Conservation (phyloP, 2,797 vertebrate species). For the Eulemur albifrons region DNA sequence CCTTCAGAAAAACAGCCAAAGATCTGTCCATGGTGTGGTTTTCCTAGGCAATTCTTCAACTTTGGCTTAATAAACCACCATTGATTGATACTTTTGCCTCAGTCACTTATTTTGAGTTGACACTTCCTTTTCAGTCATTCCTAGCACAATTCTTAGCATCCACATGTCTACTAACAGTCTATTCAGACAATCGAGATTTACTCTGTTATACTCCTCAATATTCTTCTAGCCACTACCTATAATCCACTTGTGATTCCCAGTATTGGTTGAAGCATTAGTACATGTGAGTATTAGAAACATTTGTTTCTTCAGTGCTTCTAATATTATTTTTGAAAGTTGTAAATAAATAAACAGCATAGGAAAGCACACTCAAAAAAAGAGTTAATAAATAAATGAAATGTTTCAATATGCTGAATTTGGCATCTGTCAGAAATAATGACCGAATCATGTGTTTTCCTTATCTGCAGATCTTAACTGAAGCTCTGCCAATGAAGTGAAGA, state of each 20-base stretch:
- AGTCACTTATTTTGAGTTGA: too few relatives aligned
- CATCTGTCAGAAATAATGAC: not conserved
- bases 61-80: too few relatives aligned
- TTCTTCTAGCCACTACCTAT: not conserved
- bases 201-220: not conserved
- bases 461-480: not conserved
- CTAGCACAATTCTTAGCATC: not conserved
- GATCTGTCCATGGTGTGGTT: too few relatives aligned
- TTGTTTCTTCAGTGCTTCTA: not conserved
- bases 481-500: not conserved
- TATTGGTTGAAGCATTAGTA: not conserved
- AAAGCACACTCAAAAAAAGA: not conserved
- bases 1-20: too few relatives aligned
- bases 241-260: not conserved
- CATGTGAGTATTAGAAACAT: not conserved
- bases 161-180: not conserved
- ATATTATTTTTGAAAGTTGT: not conserved
- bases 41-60: too few relatives aligned
- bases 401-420: not conserved
- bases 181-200: not conserved
- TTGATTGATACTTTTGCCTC: too few relatives aligned
- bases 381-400: not conserved
- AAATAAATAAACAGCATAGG: not conserved
- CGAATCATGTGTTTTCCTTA: not conserved
- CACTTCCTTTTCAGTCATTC: not conserved